A percentile compares a stretch with the other conserved stretches of the same genome.
Conservation (phyloP, 2,797 vertebrate genomes). For the Lerista edwardsae region DNA sequence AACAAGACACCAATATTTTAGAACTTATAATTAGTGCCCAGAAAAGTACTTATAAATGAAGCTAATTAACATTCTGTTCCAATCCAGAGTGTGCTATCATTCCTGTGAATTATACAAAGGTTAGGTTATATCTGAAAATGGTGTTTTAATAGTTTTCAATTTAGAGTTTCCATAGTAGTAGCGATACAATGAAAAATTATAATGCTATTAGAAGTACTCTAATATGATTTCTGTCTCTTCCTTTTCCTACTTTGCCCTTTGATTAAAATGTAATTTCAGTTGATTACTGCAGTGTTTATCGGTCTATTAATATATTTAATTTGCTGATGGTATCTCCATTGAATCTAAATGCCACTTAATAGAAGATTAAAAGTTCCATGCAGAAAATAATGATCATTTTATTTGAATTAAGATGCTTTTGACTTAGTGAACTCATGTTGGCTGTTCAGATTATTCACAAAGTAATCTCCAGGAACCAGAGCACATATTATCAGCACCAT, state of each 20-base stretch:
- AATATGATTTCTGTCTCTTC: slow-evolving; percentile 35
- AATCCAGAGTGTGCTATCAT: not conserved
- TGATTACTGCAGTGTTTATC: slow-evolving; percentile 30
- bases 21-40: slow-evolving; percentile 15
- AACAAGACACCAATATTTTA: slow-evolving; percentile 11
- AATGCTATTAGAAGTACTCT: slow-evolving; percentile 24
- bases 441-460: not conserved
- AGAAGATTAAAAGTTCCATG: slow-evolving; percentile 19
- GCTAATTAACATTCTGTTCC: not conserved
- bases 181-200: slow-evolving; percentile 21
- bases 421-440: slow-evolving; percentile 12
- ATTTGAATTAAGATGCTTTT: slow-evolving; percentile 13
- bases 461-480: not conserved
- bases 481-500: not conserved
- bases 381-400: slow-evolving; percentile 14
- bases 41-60: slow-evolving; percentile 13
- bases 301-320: slow-evolving; percentile 38
- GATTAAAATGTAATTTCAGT: slow-evolving; percentile 38
- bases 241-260: slow-evolving; percentile 32
- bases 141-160: slow-evolving; percentile 38
- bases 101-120: slow-evolving; percentile 22
- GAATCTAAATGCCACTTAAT: slow-evolving; percentile 27
- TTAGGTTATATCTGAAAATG: slow-evolving; percentile 30
- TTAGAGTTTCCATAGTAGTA: slow-evolving; percentile 9
- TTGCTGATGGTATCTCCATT: slow-evolving; percentile 6